phyloP scores from a whole-genome alignment of 1,140 invertebrate species.

The Drosophila saltans region DNA sequence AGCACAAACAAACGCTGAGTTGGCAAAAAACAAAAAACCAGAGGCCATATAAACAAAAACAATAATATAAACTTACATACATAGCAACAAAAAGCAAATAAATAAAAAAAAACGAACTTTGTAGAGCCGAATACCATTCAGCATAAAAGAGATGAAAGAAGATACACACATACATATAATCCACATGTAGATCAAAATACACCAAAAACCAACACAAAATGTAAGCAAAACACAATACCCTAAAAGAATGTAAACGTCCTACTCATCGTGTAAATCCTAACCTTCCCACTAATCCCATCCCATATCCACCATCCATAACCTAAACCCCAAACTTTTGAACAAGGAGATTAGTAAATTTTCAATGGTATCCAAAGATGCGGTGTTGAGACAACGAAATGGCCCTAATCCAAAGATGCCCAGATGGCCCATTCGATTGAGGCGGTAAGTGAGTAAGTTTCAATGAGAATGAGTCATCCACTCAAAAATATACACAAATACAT shows the following conservation, averaged over 20 bases:
- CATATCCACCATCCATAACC: conserved; percentile 18
- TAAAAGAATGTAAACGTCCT: conserved; percentile 34
- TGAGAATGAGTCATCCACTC: conserved; percentile 55
- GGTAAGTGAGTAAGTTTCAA: conserved; percentile 60
- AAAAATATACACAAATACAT: conserved; percentile 30
- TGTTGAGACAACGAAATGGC: neutral
- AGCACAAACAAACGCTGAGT: conserved; percentile 18
- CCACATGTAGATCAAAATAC: conserved; percentile 27
- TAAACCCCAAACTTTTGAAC: conserved; percentile 52
- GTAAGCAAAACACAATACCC: conserved; percentile 31
- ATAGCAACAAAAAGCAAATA: conserved; percentile 1
- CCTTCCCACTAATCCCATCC: conserved; percentile 2
- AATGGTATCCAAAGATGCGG: conserved; percentile 26
- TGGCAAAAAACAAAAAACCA: conserved; percentile 5
- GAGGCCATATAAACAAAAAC: conserved; percentile 18
- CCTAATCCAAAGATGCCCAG: neutral
- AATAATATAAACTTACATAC: conserved; percentile 19
- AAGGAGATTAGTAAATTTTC: conserved; percentile 64
- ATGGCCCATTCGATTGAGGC: neutral
- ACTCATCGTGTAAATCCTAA: conserved; percentile 16
- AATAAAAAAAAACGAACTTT: neutral
- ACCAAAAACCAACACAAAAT: conserved; percentile 41
- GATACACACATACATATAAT: conserved; percentile 24
- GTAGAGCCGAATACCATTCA: neutral
- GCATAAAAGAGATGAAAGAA: neutral